Percentiles rank a stretch among this genome's conserved stretches.
Evolutionary conservation across 2,113 vertebrate genomes (phyloP).

Genomic region (Ammodytes dubius): DNA sequence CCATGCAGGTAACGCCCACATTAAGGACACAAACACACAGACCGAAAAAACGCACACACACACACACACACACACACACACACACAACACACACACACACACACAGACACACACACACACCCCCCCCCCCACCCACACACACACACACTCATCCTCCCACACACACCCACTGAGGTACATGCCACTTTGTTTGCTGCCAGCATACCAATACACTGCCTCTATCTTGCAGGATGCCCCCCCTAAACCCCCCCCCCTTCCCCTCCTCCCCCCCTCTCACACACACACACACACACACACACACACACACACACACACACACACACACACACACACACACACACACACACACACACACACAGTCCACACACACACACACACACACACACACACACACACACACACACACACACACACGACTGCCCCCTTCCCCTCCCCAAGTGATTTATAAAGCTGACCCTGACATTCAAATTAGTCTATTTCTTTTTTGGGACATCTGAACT

Average conservation of each 20-base stretch:
- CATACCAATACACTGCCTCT: constrained; percentile 39
- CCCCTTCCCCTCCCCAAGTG: constrained; percentile 53
- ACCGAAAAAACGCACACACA: no score
- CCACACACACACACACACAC: no score
- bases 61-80: no score
- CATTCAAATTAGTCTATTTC: constrained; percentile 77
- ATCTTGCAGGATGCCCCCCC: constrained; percentile 34
- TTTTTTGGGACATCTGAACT: constrained; percentile 61
- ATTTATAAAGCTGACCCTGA: constrained; percentile 81
- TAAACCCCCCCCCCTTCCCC: no score
- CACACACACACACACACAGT: no score
- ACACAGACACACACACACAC: background rate
- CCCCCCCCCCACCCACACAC: background rate
- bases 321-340: no score
- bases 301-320: no score
- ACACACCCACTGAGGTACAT: constrained; percentile 9
- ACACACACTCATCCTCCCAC: background rate
- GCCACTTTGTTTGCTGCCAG: constrained; percentile 65
- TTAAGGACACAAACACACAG: no score
- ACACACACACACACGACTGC: no score
- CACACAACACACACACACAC: constrained; percentile 50
- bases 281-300: no score
- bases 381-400: no score
- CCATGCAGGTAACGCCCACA: constrained; percentile 56
- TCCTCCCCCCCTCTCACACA: no score